Evolutionary conservation across 1,140 invertebrate genomes (phyloP), one percentile per base, ranked within the genome.

Genomic region (Meloidogyne exigua): DNA sequence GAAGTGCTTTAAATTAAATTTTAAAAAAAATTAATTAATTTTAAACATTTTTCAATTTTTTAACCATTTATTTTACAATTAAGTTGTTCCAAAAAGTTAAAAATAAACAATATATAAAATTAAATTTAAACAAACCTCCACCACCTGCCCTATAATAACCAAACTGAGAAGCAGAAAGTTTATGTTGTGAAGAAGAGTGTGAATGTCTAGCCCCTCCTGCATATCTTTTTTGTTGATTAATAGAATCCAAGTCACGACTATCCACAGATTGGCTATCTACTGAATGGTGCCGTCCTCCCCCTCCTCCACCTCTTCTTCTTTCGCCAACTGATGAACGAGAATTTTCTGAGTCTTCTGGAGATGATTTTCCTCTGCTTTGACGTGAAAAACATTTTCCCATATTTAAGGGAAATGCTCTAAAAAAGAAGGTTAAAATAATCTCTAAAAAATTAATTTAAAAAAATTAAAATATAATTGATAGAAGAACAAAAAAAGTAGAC

Each of bases 361-460:
- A 44, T 18, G 68, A 32, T 21, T 73, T 64, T 49, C 15, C 49
- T n/a, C 18, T n/a, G 21, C 21, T 68, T 32, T 62, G 57, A 0
- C 57, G 72, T 18, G 72, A 65, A 64, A 73, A 73, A 65, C 72
- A 73, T 64, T 64, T 66, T 12, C 72, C 72, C 72, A 73, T 73
- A 32, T 32, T 32, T 32, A 32, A 32, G 28, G 28, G 28, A 32
- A 32, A 32, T n/a, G 28, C 28, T 3, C 28, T 32, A 32, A 32
- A 32, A 32, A 32, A 32, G 2, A 3, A 32, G 7, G 2, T 32
- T 32, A 32, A 32, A 3, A 32, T 3, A 32, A 32, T 32, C 28
- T 3, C 28, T 32, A 32, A 32, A 32, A 32, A 32, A 32, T 32
- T 32, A 32, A 32, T 32, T 32, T 32, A 32, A 32, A 3, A 32